These are phyloP conservation scores for Apodemia hepburni DNA, from an alignment of 2,888 invertebrate genomes.

Conservation along the genomic window DNA sequence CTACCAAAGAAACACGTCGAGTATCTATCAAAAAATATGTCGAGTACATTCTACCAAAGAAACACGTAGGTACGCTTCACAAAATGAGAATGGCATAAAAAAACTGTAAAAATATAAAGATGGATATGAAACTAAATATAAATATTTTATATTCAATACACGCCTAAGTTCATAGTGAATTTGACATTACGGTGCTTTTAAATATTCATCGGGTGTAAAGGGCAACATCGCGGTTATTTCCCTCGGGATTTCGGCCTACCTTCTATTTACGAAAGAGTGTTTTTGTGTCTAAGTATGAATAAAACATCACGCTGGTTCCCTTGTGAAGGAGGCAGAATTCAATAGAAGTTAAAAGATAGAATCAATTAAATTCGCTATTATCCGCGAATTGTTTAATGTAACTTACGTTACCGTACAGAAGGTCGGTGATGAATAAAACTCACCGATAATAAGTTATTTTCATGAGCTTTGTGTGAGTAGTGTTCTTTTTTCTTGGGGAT, in stretches of 20 bases:
- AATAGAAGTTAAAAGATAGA: background rate
- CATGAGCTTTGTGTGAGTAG: no score
- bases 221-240: slow-evolving; percentile 71
- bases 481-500: no score
- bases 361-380: no score
- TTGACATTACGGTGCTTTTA: slow-evolving; percentile 50
- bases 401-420: no score
- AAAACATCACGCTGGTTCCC: background rate
- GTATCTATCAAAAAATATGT: no score
- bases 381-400: no score
- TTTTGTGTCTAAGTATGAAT: background rate
- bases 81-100: background rate
- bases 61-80: no score
- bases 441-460: no score
- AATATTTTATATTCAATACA: slow-evolving; percentile 33
- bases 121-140: background rate
- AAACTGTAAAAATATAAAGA: slow-evolving; percentile 4
- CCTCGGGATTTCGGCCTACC: slow-evolving; percentile 44
- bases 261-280: background rate
- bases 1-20: no score
- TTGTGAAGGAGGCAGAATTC: background rate
- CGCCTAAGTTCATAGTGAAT: slow-evolving; percentile 38
- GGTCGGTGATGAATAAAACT: no score
- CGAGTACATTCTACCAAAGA: no score
- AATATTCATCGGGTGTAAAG: slow-evolving; percentile 78